Evolutionary conservation across 2,888 invertebrate genomes (phyloP), one percentile per base, ranked within the genome.

Genomic region (Lamellibrachia satsuma): DNA sequence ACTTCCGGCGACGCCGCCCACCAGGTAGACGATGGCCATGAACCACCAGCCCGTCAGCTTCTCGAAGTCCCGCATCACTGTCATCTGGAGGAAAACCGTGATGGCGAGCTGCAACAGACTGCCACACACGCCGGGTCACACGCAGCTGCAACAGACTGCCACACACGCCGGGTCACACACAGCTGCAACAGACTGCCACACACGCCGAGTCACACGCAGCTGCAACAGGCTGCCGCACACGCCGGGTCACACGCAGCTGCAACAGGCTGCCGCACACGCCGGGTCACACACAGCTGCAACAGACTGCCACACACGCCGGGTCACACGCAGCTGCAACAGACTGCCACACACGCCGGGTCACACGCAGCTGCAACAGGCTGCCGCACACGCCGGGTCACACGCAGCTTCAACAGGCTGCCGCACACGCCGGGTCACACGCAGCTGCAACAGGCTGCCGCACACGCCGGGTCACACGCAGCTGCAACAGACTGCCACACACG

Each of bases 1-100:
- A 97, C 99, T 99, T 90, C 99, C 99, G 93, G 98, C 99, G 92
- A 99, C 97, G 57, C 99, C 99, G 90, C 98, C 98, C 93, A 98
- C 98, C 94, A 99, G 97, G 97, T 99, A 99, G 95, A 99, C 98
- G 94, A 99, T 97, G 92, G 98, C 98, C 95, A 99, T 98, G 94
- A 99, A 97, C 94, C 98, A 97, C 94, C 99, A 98, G 90, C 99
- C 99, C 52, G 99, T 98, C 96, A 99, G 97, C 96, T 99, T 98
- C 97, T 99, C 99, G 96, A 99, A 97, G 96, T 99, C 99, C 94
- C 99, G 97, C 98, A 99, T 98, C 95, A 99, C 97, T 95, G 98
- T 98, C 97, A 98, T 98, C 97, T 99, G 99, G 95, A 99, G 97
- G 94, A 98, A 97, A 93, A 99, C 97, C 9, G 99, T 98, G 94